Percentiles rank a stretch among this genome's conserved stretches.
phyloP scores from a whole-genome alignment of 2,888 invertebrate genomes.

The Patella depressa region DNA sequence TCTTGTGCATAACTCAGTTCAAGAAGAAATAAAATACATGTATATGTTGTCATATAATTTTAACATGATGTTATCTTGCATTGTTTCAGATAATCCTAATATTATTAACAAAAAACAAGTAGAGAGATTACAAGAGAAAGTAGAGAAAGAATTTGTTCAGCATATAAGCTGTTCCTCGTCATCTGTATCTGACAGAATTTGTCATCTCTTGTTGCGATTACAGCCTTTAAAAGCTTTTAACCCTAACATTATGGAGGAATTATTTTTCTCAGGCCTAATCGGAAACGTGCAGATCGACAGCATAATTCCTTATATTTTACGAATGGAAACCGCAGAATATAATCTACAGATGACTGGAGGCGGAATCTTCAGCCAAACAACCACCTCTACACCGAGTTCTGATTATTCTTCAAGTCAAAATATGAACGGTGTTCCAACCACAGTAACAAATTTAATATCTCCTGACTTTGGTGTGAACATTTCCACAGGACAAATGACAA shows the following conservation, averaged over 20 bases:
- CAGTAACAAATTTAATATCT: neutral
- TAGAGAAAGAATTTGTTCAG: slow-evolving; percentile 76
- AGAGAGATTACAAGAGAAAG: slow-evolving; percentile 77
- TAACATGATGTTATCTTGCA: neutral
- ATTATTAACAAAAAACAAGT: slow-evolving; percentile 74
- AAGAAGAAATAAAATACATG: too few relatives aligned
- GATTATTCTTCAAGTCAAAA: slow-evolving; percentile 13
- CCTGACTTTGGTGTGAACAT: neutral
- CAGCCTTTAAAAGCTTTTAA: slow-evolving; percentile 69
- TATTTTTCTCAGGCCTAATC: slow-evolving; percentile 93
- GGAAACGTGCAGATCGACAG: slow-evolving; percentile 95
- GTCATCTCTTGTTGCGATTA: slow-evolving; percentile 81
- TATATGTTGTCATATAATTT: too few relatives aligned
- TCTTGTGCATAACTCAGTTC: too few relatives aligned
- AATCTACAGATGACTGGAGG: slow-evolving; percentile 65
- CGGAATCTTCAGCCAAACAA: slow-evolving; percentile 31
- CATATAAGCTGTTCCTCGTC: slow-evolving; percentile 51
- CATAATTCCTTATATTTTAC: slow-evolving; percentile 91
- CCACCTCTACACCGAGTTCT: slow-evolving; percentile 11
- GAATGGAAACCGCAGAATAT: slow-evolving; percentile 74
- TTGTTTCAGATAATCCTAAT: slow-evolving; percentile 74
- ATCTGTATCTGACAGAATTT: slow-evolving; percentile 87
- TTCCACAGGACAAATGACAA: neutral
- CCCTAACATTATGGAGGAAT: slow-evolving; percentile 92
- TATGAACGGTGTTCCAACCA: neutral